Evolutionary conservation across 2,113 vertebrate species (phyloP), one percentile per base, ranked within the genome.

Genomic region (Sebastes fasciatus): DNA sequence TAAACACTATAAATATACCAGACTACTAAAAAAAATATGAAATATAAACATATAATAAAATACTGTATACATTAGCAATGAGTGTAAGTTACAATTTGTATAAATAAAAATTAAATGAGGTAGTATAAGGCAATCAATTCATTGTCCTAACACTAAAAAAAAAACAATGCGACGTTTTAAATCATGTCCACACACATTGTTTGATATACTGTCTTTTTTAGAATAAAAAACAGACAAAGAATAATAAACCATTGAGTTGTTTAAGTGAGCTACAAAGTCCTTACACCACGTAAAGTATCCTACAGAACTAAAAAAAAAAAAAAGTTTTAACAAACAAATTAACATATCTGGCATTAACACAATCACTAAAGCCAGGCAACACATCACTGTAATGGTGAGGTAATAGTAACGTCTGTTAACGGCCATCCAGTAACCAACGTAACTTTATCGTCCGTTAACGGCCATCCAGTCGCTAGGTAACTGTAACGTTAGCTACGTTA

Each of bases 401-500:
- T 8, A 34, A 73, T 4, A 45, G 6, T 8, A 40, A n/a, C 26
- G 9, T n/a, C 3, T 1, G 5, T 57, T 17, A 21, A 26, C 1
- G 12, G 45, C 2, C 8, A 48, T 14, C 3, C 49, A 11, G 2
- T 11, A 17, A 3, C 8, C 1, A 34, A 19, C 4, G 3, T 26
- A 89, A 83, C 74, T 82, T 78, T 69, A 46, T 58, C 54, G 48
- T 61, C 3, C 3, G 5, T 57, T 17, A 21, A 26, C 1, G 12
- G 45, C 2, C 8, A 48, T 14, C 3, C 43, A 11, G 2, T 11
- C n/a, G 4, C 8, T 1, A 19, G 5, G 3, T 26, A 89, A 83
- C 74, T 82, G 76, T 69, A 46, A 63, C 54, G 48, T 66, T 17
- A 34, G 34, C 34, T 34, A 68, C 54, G 54, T 12, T 80, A 63